phyloP scores from a whole-genome alignment of 2,797 vertebrate genomes.

The Pelobates cultripes region DNA sequence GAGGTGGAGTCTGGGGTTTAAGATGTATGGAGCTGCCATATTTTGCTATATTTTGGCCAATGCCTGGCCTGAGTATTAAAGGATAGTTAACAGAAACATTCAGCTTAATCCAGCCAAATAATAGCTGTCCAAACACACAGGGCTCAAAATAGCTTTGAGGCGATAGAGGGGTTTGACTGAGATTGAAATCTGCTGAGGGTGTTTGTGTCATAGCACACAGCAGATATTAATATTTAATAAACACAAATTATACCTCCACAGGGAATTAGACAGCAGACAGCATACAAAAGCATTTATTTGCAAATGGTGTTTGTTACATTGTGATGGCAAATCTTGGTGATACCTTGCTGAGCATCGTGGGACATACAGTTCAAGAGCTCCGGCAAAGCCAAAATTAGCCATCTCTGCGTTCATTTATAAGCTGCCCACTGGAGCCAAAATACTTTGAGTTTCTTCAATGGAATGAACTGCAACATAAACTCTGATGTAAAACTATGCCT shows the following conservation, averaged over 20 bases:
- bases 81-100: conserved; percentile 43
- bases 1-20: conserved; percentile 55
- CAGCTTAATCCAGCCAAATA: conserved; percentile 38
- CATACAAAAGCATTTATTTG: not conserved
- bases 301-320: not conserved
- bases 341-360: no score
- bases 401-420: not conserved
- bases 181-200: conserved; percentile 32
- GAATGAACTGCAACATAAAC: not conserved
- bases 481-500: not conserved
- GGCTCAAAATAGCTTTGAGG: conserved; percentile 49
- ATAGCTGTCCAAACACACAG: conserved; percentile 52
- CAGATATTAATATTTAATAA: conserved; percentile 22
- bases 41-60: conserved; percentile 50
- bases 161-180: conserved; percentile 43
- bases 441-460: not conserved
- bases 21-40: conserved; percentile 48
- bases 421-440: not conserved
- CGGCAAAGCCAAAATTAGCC: no score
- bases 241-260: conserved; percentile 7
- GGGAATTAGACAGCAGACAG: not conserved
- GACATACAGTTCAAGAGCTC: no score
- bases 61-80: conserved; percentile 50
- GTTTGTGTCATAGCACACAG: conserved; percentile 31
- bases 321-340: not conserved